These are phyloP conservation scores for Meandrusa payeni DNA, from an alignment of 2,888 invertebrate genomes.

Conservation along the genomic window DNA sequence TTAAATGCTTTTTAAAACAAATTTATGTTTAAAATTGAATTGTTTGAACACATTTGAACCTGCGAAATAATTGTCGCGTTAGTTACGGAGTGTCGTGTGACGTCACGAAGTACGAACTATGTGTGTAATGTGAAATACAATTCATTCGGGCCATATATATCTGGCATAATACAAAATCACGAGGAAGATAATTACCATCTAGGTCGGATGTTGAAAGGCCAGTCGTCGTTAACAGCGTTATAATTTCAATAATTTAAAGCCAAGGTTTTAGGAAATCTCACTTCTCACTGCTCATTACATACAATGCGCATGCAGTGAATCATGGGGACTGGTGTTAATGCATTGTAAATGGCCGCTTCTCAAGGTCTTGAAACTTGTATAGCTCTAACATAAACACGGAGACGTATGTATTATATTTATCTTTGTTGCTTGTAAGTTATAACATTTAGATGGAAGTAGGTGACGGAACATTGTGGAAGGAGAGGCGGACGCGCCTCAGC, in stretches of 20 bases:
- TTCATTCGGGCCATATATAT: neutral
- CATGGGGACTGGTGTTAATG: conserved; percentile 9
- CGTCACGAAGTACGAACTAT: too few relatives aligned
- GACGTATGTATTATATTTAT: conserved; percentile 1
- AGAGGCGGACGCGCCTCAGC: conserved; percentile 54
- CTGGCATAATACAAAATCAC: conserved; percentile 23
- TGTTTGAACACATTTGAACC: too few relatives aligned
- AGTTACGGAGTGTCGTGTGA: too few relatives aligned
- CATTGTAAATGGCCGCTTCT: conserved; percentile 9
- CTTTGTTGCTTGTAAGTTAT: conserved; percentile 2
- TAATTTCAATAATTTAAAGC: conserved; percentile 55
- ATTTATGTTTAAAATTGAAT: too few relatives aligned
- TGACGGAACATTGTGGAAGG: conserved; percentile 40
- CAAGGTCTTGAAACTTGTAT: conserved; percentile 11
- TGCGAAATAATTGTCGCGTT: too few relatives aligned
- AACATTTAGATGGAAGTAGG: conserved; percentile 24
- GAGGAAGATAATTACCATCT: conserved; percentile 51
- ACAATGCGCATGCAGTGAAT: conserved; percentile 17
- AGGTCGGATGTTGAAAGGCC: conserved; percentile 72
- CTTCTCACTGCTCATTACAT: conserved; percentile 27
- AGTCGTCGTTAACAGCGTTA: conserved; percentile 67
- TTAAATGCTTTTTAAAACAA: too few relatives aligned
- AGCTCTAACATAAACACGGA: conserved; percentile 2
- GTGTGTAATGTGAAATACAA: too few relatives aligned
- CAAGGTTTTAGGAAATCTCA: conserved; percentile 63